Evolutionary conservation across 2,113 vertebrate genomes (phyloP), one percentile per base, ranked within the genome.

Genomic region (Brachypteracias leptosomus): DNA sequence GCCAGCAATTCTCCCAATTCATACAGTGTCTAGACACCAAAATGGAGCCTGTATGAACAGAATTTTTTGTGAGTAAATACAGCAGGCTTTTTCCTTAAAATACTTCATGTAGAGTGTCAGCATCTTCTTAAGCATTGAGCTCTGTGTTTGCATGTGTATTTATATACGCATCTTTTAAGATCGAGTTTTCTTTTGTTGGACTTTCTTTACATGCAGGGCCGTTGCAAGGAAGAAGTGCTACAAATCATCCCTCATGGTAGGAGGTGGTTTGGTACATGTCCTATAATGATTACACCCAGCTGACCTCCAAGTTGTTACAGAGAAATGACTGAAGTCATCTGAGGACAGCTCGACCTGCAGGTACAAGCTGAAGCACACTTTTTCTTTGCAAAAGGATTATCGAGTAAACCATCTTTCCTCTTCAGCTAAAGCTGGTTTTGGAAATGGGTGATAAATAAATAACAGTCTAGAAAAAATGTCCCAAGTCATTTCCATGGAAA

Each of bases 191-290:
- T 74, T 76, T 51, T 11, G 3, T 16, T 77, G n/a, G 36, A 12
- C 35, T 90, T 33, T 18, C 29, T 94, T n/a, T 95, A 38, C 3
- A 1, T 55, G 78, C 20, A 55, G 79, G 21, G 26, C 54, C 25
- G 15, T 74, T 66, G 28, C 59, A 65, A 65, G 38, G 36, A 70
- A 44, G 22, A 29, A 77, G n/a, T 8, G 44, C 58, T 87, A 55
- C 65, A 66, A 84, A 86, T 95, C 62, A 68, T 46, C 40, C 62
- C 20, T 87, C 31, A 7, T 6, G 1, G n/a, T 22, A 55, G 25
- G 80, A 93, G 76, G 38, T 76, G 20, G 26, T 77, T 72, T 40
- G 33, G 68, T 80, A 55, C n/a, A n/a, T 76, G 94, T 96, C 65
- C 88, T 51, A 2, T 54, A 72, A 63, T 1, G 29, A 31, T 55